Evolutionary conservation across 1,140 invertebrate species (phyloP).

Genomic region (Drosophila jambulina): DNA sequence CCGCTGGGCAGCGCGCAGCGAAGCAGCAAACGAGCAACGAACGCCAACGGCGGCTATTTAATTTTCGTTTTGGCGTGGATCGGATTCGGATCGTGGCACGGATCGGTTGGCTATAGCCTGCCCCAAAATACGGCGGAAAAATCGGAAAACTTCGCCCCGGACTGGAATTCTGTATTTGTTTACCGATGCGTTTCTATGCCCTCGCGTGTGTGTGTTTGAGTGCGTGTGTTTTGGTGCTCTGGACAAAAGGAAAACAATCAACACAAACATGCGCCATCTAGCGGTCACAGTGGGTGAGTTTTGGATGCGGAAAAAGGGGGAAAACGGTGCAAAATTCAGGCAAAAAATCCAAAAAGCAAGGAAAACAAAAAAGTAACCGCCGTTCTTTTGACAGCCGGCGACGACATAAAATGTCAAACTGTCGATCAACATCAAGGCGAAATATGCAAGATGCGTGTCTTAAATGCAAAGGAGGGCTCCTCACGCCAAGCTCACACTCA

Average conservation of each 20-base stretch:
- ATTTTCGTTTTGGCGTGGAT: conserved; percentile 78
- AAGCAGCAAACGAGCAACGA: conserved; percentile 43
- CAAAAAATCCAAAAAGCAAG: conserved; percentile 8
- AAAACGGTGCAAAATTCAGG: conserved; percentile 6
- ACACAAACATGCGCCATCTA: conserved; percentile 53
- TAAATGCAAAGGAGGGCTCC: conserved; percentile 65
- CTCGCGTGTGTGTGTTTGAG: background rate
- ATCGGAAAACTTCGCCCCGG: conserved; percentile 49
- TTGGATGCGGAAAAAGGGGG: background rate
- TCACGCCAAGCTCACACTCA: conserved; percentile 1
- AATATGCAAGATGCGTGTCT: conserved; percentile 81
- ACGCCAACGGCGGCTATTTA: conserved; percentile 61
- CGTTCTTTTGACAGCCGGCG: conserved; percentile 74
- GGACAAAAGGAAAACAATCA: conserved; percentile 25
- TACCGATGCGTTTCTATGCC: conserved; percentile 21
- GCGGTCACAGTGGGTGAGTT: conserved; percentile 30
- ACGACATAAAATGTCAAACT: conserved; percentile 83
- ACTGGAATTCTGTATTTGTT: conserved; percentile 55
- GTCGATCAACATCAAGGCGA: conserved; percentile 82
- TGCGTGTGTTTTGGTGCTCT: conserved; percentile 10
- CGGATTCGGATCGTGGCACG: conserved; percentile 50
- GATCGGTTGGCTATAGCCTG: conserved; percentile 36
- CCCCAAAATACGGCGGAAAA: conserved; percentile 32
- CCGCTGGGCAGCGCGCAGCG: conserved; percentile 40
- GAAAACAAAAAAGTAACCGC: conserved; percentile 59